Percentiles rank a stretch among this genome's conserved stretches.
These are phyloP conservation scores for Matsumyia berberina DNA, from an alignment of 2,888 invertebrate species.

Conservation along the genomic window DNA sequence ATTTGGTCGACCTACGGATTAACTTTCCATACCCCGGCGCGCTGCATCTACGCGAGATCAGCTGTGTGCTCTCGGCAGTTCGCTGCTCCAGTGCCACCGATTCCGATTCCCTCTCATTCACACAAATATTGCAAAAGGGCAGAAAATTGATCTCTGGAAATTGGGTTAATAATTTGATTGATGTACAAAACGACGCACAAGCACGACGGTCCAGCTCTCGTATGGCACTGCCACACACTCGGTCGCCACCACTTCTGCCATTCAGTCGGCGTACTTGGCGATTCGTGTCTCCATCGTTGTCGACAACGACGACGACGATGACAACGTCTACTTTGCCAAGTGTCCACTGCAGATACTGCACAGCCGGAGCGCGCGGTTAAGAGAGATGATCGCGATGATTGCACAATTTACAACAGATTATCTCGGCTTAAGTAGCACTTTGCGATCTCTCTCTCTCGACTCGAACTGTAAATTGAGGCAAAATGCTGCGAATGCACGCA, in stretches of 20 bases:
- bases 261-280: slow-evolving; percentile 65
- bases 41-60: slow-evolving; percentile 56
- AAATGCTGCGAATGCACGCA: slow-evolving; percentile 63
- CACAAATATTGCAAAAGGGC: slow-evolving; percentile 76
- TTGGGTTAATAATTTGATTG: slow-evolving; percentile 77
- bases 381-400: slow-evolving; percentile 76
- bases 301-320: too few relatives aligned
- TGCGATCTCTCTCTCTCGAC: slow-evolving; percentile 41
- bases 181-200: slow-evolving; percentile 38
- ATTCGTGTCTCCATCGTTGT: slow-evolving; percentile 73
- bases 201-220: slow-evolving; percentile 41
- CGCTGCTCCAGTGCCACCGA: slow-evolving; percentile 69
- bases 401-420: slow-evolving; percentile 75
- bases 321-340: too few relatives aligned
- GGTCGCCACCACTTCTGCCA: slow-evolving; percentile 62
- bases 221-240: slow-evolving; percentile 41
- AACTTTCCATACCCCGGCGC: slow-evolving; percentile 27
- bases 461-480: slow-evolving; percentile 51
- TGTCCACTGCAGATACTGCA: slow-evolving; percentile 79
- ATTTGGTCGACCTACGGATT: slow-evolving; percentile 64
- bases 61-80: slow-evolving; percentile 41
- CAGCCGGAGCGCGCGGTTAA: slow-evolving; percentile 55
- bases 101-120: slow-evolving; percentile 71
- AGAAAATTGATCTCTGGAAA: slow-evolving; percentile 74
- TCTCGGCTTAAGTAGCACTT: slow-evolving; percentile 75